phyloP scores from a whole-genome alignment of 2,888 invertebrate genomes.

The Nemotelus nigrinus region DNA sequence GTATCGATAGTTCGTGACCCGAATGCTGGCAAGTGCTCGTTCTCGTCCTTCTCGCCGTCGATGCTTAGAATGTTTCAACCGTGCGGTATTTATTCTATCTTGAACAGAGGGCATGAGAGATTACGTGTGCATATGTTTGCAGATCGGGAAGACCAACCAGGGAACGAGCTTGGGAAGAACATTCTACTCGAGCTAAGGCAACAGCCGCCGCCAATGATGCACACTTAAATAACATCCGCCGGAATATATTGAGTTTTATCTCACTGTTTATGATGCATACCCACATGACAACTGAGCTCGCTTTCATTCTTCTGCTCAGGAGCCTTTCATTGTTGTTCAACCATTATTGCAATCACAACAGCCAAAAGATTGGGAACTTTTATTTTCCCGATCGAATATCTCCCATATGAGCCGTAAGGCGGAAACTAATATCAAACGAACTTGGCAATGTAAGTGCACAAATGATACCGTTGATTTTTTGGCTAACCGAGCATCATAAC shows the following conservation, averaged over 20 bases:
- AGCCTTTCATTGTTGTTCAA: not conserved
- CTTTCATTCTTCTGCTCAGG: not conserved
- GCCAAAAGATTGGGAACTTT: not conserved
- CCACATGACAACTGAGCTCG: not conserved
- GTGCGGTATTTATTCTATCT: conserved; percentile 29
- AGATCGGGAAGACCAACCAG: not conserved
- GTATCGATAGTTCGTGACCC: conserved; percentile 38
- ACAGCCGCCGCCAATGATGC: not conserved
- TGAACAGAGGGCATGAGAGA: conserved; percentile 23
- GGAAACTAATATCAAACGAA: not conserved
- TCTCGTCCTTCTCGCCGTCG: not conserved
- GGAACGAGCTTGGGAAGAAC: not conserved
- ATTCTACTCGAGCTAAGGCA: no score
- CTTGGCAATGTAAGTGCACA: not conserved
- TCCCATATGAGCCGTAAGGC: not conserved
- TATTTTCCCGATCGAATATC: not conserved
- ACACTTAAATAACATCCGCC: conserved; percentile 6
- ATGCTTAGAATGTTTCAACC: conserved; percentile 10
- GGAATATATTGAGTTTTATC: conserved; percentile 34
- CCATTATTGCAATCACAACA: not conserved
- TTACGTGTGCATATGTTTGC: conserved; percentile 1
- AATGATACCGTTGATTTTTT: no score
- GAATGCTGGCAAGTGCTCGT: conserved; percentile 2
- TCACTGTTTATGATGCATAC: not conserved
- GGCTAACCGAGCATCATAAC: no score